phyloP scores from a whole-genome alignment of 1,140 invertebrate genomes.

The Drosophila nasuta region DNA sequence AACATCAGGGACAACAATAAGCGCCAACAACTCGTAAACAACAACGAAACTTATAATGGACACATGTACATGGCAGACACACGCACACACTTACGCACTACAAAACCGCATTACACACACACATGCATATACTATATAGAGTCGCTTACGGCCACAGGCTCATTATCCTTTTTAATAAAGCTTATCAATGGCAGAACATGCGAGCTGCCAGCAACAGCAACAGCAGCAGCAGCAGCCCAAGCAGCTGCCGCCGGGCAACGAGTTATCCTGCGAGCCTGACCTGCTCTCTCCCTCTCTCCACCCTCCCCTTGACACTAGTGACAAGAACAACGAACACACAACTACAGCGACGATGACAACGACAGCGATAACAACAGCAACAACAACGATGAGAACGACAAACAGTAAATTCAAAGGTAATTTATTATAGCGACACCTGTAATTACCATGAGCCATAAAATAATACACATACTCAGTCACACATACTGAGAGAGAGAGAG shows the following conservation, averaged over 20 bases:
- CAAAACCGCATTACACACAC: slow-evolving; percentile 62
- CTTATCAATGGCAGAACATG: slow-evolving; percentile 81
- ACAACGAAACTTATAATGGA: slow-evolving; percentile 79
- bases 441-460: slow-evolving; percentile 81
- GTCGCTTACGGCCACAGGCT: slow-evolving; percentile 64
- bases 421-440: slow-evolving; percentile 83
- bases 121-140: slow-evolving; percentile 19
- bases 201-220: slow-evolving; percentile 69
- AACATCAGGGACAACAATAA: slow-evolving; percentile 29
- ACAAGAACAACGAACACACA: slow-evolving; percentile 64
- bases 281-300: slow-evolving; percentile 19
- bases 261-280: slow-evolving; percentile 44
- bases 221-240: slow-evolving; percentile 47
- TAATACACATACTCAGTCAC: slow-evolving; percentile 57
- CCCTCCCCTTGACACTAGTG: slow-evolving; percentile 42
- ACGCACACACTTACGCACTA: slow-evolving; percentile 29
- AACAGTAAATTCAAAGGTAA: slow-evolving; percentile 83
- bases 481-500: slow-evolving; percentile 7
- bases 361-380: slow-evolving; percentile 29
- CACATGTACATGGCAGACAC: slow-evolving; percentile 65
- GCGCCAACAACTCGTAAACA: slow-evolving; percentile 74
- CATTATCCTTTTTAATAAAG: slow-evolving; percentile 84
- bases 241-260: slow-evolving; percentile 42
- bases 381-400: slow-evolving; percentile 68
- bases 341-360: slow-evolving; percentile 34